Evolutionary conservation across 2,797 vertebrate genomes (phyloP), one percentile per base, ranked within the genome.

Genomic region (Champsocephalus esox): DNA sequence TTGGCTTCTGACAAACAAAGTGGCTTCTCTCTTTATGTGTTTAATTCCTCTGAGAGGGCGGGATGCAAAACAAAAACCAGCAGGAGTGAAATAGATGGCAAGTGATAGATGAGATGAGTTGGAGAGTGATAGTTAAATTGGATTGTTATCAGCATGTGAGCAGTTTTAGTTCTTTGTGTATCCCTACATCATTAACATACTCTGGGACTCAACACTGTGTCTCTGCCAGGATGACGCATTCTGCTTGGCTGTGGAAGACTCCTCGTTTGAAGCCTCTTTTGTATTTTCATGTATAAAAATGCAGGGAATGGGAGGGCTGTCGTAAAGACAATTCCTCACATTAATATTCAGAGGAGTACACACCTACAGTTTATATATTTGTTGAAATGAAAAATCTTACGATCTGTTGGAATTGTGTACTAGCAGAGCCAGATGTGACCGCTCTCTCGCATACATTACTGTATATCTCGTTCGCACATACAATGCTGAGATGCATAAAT

Each of bases 121-220:
- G 17, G 51, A 76, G 70, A 57, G 41, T 0, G 21, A 49, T 62
- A 12, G 59, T 75, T 67, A 38, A 41, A 86, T 73, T 71, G 54
- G 59, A 72, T 75, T 79, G 77, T 88, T 78, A 84, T 80, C 84
- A 82, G 73, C 78, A 41, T 77, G 67, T 67, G 81, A 87, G 73
- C 63, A 59, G 61, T 76, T 82, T 73, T 12, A 52, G 60, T 64
- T 76, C 46, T 81, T 77, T 66, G 63, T 72, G 63, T 59, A 11
- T 41, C 49, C 71, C 56, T 34, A 48, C 65, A 64, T 77, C 45
- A 80, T 81, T 80, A 76, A 61, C 70, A 63, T 59, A 60, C 72
- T 79, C 34, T 3, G 1, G n/a, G 54, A 58, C 21, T 77, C 70
- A 59, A 65, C 70, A 32, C 24, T 41, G 50, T 52, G 64, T 63